phyloP scores from a whole-genome alignment of 2,113 vertebrate species.

The Natator depressus region DNA sequence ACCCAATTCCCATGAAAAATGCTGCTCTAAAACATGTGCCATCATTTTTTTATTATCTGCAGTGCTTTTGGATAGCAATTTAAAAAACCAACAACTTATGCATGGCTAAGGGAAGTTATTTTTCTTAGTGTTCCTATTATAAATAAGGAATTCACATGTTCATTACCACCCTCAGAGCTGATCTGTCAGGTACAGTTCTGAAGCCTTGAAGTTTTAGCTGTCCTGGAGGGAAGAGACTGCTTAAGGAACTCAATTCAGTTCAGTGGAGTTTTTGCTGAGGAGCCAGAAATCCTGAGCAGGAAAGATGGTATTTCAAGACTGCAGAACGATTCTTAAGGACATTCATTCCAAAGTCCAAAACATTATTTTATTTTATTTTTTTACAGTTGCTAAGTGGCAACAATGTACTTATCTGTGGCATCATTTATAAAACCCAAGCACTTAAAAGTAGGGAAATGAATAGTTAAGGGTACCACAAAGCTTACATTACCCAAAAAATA shows the following conservation, averaged over 20 bases:
- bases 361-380: too few species aligned
- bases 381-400: too few species aligned
- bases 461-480: too few species aligned
- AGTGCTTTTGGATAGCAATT: not conserved
- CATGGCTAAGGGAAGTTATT: not conserved
- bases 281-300: not conserved
- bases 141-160: not conserved
- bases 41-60: not conserved
- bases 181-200: not conserved
- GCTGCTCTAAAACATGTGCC: not conserved
- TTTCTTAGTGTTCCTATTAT: not conserved
- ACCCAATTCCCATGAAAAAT: not conserved
- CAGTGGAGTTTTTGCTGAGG: not conserved
- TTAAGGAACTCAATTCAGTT: not conserved
- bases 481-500: too few species aligned
- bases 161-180: not conserved
- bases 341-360: too few species aligned
- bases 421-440: too few species aligned
- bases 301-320: too few species aligned
- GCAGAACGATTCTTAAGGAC: too few species aligned
- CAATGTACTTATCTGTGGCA: too few species aligned
- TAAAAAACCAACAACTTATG: not conserved
- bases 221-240: not conserved
- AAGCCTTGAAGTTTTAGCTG: not conserved
- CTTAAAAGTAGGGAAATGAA: too few species aligned